These are phyloP conservation scores for Lepidocyrtinus sp. DNA, from an alignment of 2,888 invertebrate species.

Conservation along the genomic window DNA sequence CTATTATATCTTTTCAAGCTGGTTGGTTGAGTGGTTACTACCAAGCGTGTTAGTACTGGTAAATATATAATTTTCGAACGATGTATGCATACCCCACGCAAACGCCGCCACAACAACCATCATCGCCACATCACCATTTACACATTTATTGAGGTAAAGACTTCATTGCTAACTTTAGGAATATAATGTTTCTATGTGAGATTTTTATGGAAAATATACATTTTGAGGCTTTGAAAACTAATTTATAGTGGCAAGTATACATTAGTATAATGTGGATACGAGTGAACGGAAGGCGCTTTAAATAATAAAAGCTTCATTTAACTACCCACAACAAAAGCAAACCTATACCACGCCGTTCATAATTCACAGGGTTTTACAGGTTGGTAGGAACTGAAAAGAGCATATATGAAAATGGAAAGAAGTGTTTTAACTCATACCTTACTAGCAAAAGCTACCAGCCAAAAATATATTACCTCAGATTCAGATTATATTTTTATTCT, in stretches of 20 bases:
- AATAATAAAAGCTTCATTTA: too few species aligned
- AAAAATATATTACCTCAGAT: not conserved
- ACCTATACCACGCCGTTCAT: not conserved
- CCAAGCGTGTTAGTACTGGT: not conserved
- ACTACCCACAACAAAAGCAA: not conserved
- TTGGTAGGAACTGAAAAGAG: not conserved
- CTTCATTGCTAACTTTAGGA: not conserved
- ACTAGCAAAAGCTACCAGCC: not conserved
- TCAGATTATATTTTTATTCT: not conserved
- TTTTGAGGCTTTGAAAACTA: not conserved
- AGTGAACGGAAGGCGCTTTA: not conserved
- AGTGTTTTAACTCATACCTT: not conserved
- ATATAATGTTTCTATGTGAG: not conserved
- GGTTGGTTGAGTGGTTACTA: not conserved
- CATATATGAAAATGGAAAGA: not conserved
- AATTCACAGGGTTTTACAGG: not conserved
- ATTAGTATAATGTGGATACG: not conserved
- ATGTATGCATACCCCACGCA: not conserved
- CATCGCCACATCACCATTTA: not conserved
- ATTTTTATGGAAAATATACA: too few species aligned
- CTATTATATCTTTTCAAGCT: slow-evolving; percentile 28
- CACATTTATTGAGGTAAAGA: not conserved
- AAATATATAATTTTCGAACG: slow-evolving; percentile 12
- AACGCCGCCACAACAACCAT: too few species aligned
- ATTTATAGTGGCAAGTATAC: not conserved